Percentiles rank a stretch among this genome's conserved stretches.
Conservation (phyloP, 2,888 invertebrate species). For the Brenthis ino region DNA sequence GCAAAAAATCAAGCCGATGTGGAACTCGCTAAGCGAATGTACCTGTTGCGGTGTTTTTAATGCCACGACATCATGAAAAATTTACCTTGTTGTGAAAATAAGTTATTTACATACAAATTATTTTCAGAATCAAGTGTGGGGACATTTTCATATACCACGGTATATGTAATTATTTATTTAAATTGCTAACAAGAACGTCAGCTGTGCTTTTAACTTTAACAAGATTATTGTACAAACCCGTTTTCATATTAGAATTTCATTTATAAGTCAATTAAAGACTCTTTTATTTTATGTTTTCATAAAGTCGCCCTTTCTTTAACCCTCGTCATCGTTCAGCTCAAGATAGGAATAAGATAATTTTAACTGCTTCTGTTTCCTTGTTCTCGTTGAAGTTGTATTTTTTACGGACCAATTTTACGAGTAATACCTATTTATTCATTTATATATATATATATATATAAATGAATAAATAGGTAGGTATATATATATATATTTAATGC, state of each 20-base stretch:
- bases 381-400: too few species aligned
- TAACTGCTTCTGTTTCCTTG: constrained; percentile 29
- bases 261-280: constrained; percentile 16
- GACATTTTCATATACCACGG: too few species aligned
- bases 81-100: not conserved
- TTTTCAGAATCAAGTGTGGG: not conserved
- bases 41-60: constrained; percentile 15
- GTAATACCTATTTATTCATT: too few species aligned
- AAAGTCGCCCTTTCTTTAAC: constrained; percentile 41
- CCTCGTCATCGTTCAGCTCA: constrained; percentile 62
- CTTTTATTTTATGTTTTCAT: constrained; percentile 16
- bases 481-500: too few species aligned
- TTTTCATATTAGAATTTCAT: constrained; percentile 12
- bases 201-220: not conserved
- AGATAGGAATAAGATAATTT: constrained; percentile 59
- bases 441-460: too few species aligned
- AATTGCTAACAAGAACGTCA: too few species aligned
- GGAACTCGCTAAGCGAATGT: constrained; percentile 12
- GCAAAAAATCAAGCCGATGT: constrained; percentile 3
- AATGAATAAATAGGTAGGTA: too few species aligned
- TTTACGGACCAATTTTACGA: too few species aligned
- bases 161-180: too few species aligned
- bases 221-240: not conserved
- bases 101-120: not conserved
- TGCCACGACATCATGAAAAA: not conserved